Evolutionary conservation across 2,797 vertebrate species (phyloP).

Genomic region (Oreonectes daqikongensis): DNA sequence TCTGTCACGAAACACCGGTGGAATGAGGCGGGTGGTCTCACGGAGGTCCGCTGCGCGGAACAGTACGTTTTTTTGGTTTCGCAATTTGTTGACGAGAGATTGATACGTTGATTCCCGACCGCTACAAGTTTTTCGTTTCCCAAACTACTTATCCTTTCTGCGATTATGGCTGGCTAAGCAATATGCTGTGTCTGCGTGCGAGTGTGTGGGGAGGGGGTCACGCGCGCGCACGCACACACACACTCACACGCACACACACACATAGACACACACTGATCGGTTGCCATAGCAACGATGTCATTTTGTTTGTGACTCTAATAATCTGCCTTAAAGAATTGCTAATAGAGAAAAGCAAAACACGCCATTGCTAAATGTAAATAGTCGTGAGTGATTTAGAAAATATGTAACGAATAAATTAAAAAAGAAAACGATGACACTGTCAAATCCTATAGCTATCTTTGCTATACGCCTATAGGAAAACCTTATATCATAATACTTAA

Average conservation of each 20-base stretch:
- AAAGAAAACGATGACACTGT: slow-evolving; percentile 8
- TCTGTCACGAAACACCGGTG: slow-evolving; percentile 54
- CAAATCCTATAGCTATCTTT: no score
- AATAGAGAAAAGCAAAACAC: slow-evolving; percentile 56
- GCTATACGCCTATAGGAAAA: not conserved
- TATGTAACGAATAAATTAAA: no score
- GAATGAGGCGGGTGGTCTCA: slow-evolving; percentile 69
- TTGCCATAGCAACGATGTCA: slow-evolving; percentile 85
- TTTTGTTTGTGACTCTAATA: slow-evolving; percentile 78
- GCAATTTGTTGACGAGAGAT: slow-evolving; percentile 55
- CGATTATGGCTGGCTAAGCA: slow-evolving; percentile 59
- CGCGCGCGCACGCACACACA: not conserved
- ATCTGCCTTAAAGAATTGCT: slow-evolving; percentile 73
- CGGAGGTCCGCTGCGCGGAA: slow-evolving; percentile 66
- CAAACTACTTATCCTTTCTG: slow-evolving; percentile 49
- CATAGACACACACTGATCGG: slow-evolving; percentile 54
- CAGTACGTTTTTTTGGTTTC: slow-evolving; percentile 70
- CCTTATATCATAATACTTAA: not conserved
- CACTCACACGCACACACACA: slow-evolving; percentile 10
- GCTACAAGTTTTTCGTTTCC: slow-evolving; percentile 48
- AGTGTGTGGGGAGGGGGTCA: slow-evolving; percentile 44
- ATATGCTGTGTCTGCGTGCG: slow-evolving; percentile 46
- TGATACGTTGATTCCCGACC: slow-evolving; percentile 56
- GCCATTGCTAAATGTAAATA: not conserved
- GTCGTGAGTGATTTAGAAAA: not conserved